Evolutionary conservation across 1,140 invertebrate species (phyloP).

Genomic region (Trichogramma pretiosum): DNA sequence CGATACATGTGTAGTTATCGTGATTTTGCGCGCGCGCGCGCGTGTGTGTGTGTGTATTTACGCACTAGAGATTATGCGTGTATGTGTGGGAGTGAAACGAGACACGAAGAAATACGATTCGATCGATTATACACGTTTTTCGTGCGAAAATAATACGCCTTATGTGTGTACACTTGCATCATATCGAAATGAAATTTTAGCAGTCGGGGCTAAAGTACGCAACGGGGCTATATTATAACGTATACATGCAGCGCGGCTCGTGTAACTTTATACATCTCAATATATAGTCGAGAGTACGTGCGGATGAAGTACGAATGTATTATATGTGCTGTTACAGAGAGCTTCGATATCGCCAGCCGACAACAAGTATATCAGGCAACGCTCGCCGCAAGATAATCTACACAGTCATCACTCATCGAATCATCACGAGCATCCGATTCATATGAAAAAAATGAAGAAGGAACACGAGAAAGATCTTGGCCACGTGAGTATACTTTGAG

Average conservation of each 20-base stretch:
- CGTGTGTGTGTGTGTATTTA: no score
- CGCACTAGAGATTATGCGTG: no score
- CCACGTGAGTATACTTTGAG: constrained; percentile 34
- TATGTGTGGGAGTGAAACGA: no score
- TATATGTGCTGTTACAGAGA: constrained; percentile 53
- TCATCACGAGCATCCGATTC: constrained; percentile 45
- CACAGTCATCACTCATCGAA: constrained; percentile 40
- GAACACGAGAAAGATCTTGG: constrained; percentile 42
- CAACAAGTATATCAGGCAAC: constrained; percentile 51
- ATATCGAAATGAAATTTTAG: no score
- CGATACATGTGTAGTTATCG: no score
- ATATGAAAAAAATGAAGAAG: constrained; percentile 44
- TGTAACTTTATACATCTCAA: neutral
- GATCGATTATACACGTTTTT: no score
- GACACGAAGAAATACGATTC: no score
- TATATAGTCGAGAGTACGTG: constrained; percentile 1
- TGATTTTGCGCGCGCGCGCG: no score
- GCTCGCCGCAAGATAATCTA: constrained; percentile 54
- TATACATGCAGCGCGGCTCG: neutral
- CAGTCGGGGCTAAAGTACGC: no score
- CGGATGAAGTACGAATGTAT: neutral
- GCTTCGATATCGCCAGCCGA: constrained; percentile 47
- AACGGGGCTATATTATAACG: no score
- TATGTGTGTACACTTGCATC: no score
- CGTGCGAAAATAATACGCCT: no score